A percentile compares a stretch with the other conserved stretches of the same genome.
phyloP scores from a whole-genome alignment of 2,888 invertebrate species.

The Drosophila leonis region DNA sequence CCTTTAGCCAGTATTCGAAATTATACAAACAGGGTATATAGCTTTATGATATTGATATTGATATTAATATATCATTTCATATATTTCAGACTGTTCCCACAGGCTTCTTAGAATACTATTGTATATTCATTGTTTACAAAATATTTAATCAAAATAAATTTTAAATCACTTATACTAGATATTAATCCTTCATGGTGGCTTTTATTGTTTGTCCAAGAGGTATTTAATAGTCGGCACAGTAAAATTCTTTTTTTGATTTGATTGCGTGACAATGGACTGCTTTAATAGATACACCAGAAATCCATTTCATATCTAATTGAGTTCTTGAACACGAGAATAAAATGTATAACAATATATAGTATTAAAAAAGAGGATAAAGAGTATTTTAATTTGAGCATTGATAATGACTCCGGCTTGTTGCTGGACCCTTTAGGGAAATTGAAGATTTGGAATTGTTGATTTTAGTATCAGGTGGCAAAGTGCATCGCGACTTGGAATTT shows the following conservation, averaged over 20 bases:
- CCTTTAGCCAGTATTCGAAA: background rate
- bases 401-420: background rate
- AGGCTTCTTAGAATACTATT: too few species aligned
- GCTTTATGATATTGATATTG: background rate
- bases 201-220: constrained; percentile 5
- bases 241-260: background rate
- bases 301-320: constrained; percentile 22
- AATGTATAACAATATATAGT: background rate
- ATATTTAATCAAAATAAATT: too few species aligned
- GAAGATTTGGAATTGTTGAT: background rate
- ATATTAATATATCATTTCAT: too few species aligned
- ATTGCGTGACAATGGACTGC: constrained; percentile 32
- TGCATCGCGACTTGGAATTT: background rate
- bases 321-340: background rate
- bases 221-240: constrained; percentile 15
- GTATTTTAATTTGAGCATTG: background rate
- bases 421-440: background rate
- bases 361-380: background rate
- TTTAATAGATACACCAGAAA: constrained; percentile 25
- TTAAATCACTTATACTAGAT: background rate
- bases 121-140: background rate
- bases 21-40: background rate
- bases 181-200: too few species aligned
- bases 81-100: background rate
- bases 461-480: background rate